Conservation (phyloP, 2,797 vertebrate genomes). For the Enteromius treurensis region DNA sequence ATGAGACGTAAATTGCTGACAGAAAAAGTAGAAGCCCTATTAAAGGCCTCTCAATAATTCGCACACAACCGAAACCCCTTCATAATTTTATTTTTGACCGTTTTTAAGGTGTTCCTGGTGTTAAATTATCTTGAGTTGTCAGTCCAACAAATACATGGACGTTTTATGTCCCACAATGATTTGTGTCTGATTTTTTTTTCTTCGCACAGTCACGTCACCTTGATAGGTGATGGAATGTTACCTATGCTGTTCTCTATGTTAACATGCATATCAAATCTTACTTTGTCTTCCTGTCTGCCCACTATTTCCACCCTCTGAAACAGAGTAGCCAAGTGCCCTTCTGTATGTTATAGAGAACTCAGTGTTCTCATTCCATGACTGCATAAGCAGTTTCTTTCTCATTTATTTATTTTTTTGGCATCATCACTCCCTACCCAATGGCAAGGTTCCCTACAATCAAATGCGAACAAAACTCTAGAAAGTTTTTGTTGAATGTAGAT, state of each 20-base stretch:
- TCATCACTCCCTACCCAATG: not conserved
- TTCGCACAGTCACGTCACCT: not conserved
- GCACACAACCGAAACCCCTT: not conserved
- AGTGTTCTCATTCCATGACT: not conserved
- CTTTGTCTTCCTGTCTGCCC: not conserved
- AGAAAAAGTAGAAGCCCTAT: not conserved
- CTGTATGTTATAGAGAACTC: not conserved
- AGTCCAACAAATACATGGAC: conserved; percentile 29
- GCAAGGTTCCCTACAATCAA: not conserved
- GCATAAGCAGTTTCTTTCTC: not conserved
- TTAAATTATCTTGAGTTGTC: not conserved
- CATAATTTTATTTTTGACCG: not conserved
- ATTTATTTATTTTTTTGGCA: not conserved
- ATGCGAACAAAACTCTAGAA: not conserved
- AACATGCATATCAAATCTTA: not conserved
- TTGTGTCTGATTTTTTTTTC: conserved; percentile 16
- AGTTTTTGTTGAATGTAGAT: not conserved
- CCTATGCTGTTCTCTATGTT: not conserved
- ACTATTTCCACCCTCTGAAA: not conserved
- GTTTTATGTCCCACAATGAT: not conserved
- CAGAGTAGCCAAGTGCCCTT: not conserved
- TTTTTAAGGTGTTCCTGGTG: not conserved
- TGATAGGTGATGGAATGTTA: conserved; percentile 5
- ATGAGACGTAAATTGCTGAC: not conserved
- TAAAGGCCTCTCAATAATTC: conserved; percentile 10